phyloP scores from a whole-genome alignment of 2,888 invertebrate genomes.

The Taenaris catops region DNA sequence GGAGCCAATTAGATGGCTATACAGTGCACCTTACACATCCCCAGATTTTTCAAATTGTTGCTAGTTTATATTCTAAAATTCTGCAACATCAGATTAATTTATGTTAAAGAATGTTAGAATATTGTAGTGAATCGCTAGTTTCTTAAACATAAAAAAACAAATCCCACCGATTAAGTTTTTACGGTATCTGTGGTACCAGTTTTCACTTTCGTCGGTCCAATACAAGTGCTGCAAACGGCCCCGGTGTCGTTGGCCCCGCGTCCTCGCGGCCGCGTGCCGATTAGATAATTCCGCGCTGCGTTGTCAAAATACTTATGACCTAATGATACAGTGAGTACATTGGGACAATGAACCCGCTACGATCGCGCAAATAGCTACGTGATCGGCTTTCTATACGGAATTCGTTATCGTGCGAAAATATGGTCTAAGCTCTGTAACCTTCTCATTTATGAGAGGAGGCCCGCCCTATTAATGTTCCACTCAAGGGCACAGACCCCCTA shows the following conservation, averaged over 20 bases:
- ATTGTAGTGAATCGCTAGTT: too few species aligned
- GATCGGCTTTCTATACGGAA: constrained; percentile 39
- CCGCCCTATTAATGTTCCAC: too few species aligned
- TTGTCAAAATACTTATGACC: constrained; percentile 79
- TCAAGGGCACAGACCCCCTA: too few species aligned
- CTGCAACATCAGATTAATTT: too few species aligned
- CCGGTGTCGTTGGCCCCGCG: constrained; percentile 61
- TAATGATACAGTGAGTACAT: constrained; percentile 73
- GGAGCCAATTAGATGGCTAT: too few species aligned
- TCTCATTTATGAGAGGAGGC: too few species aligned
- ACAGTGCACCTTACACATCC: too few species aligned
- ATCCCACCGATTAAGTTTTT: constrained; percentile 49
- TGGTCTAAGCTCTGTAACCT: too few species aligned
- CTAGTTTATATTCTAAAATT: too few species aligned
- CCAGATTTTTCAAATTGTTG: too few species aligned
- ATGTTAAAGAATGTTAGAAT: too few species aligned
- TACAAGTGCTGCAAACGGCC: constrained; percentile 49
- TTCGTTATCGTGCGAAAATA: constrained; percentile 47
- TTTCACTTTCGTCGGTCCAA: constrained; percentile 70
- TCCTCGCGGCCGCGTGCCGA: constrained; percentile 75
- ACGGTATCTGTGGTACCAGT: constrained; percentile 39
- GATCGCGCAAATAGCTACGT: constrained; percentile 49
- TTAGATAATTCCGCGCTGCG: constrained; percentile 77
- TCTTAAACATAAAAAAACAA: too few species aligned
- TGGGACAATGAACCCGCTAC: constrained; percentile 55